Conservation (phyloP, 2,113 vertebrate genomes). For the Sturnira hondurensis region DNA sequence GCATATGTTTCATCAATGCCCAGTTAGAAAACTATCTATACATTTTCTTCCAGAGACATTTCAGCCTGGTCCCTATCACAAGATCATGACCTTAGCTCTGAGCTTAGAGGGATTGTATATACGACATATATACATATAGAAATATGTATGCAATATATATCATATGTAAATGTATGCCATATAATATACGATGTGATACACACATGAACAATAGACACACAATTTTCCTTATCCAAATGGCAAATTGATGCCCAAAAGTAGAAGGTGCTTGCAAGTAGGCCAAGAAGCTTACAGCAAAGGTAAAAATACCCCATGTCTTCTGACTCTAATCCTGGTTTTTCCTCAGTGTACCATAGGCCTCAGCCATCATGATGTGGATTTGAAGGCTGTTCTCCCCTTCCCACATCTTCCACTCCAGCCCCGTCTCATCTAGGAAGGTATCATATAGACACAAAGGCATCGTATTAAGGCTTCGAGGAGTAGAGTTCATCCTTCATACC, state of each 20-base stretch:
- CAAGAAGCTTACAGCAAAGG: not conserved
- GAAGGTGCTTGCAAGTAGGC: not conserved
- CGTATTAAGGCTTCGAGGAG: not conserved
- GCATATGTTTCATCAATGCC: not conserved
- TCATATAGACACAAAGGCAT: not conserved
- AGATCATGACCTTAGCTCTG: not conserved
- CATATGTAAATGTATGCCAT: not conserved
- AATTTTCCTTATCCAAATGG: not conserved
- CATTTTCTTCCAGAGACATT: not conserved
- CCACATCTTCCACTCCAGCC: not conserved
- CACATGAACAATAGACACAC: accelerated
- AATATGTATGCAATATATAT: no score
- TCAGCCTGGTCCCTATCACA: not conserved
- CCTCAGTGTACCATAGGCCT: not conserved
- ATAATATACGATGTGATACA: no score
- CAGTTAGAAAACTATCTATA: not conserved
- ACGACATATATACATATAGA: not conserved
- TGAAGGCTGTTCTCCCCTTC: not conserved
- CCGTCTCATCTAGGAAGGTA: not conserved
- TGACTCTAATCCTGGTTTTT: not conserved
- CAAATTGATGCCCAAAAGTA: not conserved
- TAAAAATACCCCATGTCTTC: not conserved
- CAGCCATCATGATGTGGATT: not conserved
- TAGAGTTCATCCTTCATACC: not conserved
- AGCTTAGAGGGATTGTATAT: not conserved